Evolutionary conservation across 2,797 vertebrate species (phyloP).

Genomic region (Macropodus opercularis): DNA sequence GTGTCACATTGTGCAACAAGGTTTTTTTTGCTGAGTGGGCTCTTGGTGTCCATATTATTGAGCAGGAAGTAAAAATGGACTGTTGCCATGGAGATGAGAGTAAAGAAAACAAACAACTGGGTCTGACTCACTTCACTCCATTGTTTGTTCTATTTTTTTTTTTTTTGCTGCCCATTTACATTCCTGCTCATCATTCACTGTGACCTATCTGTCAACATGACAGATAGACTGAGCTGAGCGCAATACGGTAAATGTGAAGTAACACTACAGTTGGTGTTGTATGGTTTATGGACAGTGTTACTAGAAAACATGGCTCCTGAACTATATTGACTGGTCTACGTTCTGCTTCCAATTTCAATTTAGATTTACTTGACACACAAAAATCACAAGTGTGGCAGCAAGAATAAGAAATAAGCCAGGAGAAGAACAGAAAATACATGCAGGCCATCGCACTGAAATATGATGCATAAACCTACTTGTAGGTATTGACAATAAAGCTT

Average conservation of each 20-base stretch:
- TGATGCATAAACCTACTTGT: too few relatives aligned
- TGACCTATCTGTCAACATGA: constrained; percentile 4
- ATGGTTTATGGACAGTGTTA: too few relatives aligned
- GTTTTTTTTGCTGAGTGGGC: constrained; percentile 55
- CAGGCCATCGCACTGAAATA: too few relatives aligned
- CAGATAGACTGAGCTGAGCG: background rate
- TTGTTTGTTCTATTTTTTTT: background rate
- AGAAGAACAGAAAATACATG: too few relatives aligned
- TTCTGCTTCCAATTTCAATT: background rate
- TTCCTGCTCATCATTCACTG: constrained; percentile 2
- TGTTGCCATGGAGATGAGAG: constrained; percentile 47
- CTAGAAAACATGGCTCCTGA: background rate
- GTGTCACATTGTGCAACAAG: constrained; percentile 26
- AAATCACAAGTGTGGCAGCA: too few relatives aligned
- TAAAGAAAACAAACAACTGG: constrained; percentile 47
- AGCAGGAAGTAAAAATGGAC: constrained; percentile 67
- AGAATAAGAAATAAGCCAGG: too few relatives aligned
- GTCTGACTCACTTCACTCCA: constrained; percentile 19
- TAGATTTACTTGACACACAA: constrained; percentile 5
- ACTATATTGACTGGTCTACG: constrained; percentile 4
- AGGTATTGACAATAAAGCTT: constrained; percentile 28
- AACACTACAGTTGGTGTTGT: background rate
- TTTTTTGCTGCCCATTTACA: background rate
- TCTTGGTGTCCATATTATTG: constrained; percentile 30
- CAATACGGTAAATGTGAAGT: background rate